Base-by-base conservation (phyloP, 1,140 invertebrate genomes). In the Drosophila sproati region DNA sequence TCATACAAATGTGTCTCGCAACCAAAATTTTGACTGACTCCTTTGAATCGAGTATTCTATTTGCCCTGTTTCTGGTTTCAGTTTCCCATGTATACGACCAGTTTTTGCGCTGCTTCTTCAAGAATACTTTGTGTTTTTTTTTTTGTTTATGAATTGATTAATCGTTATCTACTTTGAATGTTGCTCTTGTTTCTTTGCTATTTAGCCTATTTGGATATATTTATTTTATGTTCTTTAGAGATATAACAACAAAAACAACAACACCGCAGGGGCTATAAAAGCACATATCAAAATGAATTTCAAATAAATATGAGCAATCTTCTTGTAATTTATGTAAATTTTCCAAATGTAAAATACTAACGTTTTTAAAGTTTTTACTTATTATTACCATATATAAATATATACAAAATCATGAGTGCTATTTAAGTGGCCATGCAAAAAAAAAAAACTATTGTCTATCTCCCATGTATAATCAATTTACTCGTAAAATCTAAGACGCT, bases 171-270 rank as follows among this genome's bases (percentile, higher is more conserved):
- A 62, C 51, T 69, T 74, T 74, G 72, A 74, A 74, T 74, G 72
- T 70, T 70, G 57, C 66, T 70, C 66, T 62, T 75, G 85, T 88
- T 88, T 89, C 85, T 88, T 88, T 88, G 85, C 85, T 55, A 71
- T 56, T 78, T 88, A 80, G 85, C 70, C 82, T 60, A 63, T 85
- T 81, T 70, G 68, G 50, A 73, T 62, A 80, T 77, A 66, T 85
- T 67, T 52, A 41, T 83, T 74, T 80, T 83, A 41, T 68, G 77
- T 88, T 88, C 55, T 32, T 70, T 74, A 74, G 72, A 59, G 60
- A 82, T 87, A 88, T 88, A 89, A 88, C 85, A 89, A 88, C 85
- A 88, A 88, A 89, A 88, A 88, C 85, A 88, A 88, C 85, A 88
- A 88, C 85, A 88, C 68, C 67, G 77, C 74, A 88, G 77, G 80